A percentile compares a stretch with the other conserved stretches of the same genome.
These are phyloP conservation scores for Terebella lapidaria DNA, from an alignment of 2,888 invertebrate genomes.

Conservation along the genomic window DNA sequence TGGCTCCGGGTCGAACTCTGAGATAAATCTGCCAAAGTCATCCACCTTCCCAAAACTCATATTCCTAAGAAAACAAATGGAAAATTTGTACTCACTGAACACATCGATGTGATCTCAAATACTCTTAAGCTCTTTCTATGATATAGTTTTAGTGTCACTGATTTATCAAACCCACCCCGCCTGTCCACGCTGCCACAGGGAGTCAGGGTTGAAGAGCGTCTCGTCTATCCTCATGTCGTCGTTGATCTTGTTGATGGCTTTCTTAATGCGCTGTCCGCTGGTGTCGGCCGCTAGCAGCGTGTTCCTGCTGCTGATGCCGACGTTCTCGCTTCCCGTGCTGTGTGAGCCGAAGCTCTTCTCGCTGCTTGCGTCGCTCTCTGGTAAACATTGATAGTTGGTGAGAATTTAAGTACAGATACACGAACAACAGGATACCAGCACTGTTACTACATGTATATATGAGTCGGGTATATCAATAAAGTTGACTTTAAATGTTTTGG, in stretches of 20 bases:
- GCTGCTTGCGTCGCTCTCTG: constrained; percentile 61
- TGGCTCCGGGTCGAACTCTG: constrained; percentile 70
- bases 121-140: background rate
- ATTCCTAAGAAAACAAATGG: constrained; percentile 55
- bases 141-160: background rate
- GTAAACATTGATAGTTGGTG: background rate
- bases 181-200: constrained; percentile 71
- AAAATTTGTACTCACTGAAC: background rate
- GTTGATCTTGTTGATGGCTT: constrained; percentile 28
- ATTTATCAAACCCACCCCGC: constrained; percentile 31
- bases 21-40: constrained; percentile 82
- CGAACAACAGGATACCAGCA: constrained; percentile 4
- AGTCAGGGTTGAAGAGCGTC: constrained; percentile 68
- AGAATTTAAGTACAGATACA: background rate
- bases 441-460: too few relatives aligned
- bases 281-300: constrained; percentile 69
- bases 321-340: constrained; percentile 32
- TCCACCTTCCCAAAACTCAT: constrained; percentile 83
- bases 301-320: constrained; percentile 65
- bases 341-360: constrained; percentile 59
- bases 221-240: constrained; percentile 41
- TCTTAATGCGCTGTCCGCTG: constrained; percentile 14
- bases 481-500: too few relatives aligned
- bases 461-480: too few relatives aligned
- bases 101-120: background rate